A percentile compares a stretch with the other conserved stretches of the same genome.
Conservation (phyloP, 2,113 vertebrate species). For the Girardinichthys multiradiatus region DNA sequence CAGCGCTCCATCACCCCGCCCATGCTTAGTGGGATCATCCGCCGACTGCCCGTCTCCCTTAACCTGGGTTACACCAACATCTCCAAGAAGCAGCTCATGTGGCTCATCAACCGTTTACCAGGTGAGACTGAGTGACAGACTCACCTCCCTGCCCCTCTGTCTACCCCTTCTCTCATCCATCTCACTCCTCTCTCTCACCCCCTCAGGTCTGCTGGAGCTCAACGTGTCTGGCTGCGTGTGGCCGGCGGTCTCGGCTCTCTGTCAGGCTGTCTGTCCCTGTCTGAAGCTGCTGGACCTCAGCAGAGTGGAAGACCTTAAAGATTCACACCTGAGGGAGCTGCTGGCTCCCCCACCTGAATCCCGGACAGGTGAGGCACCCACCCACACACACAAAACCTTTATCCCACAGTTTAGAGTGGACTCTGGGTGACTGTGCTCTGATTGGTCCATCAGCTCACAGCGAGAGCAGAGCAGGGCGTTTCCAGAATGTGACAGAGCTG, state of each 20-base stretch:
- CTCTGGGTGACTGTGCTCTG: slow-evolving; percentile 15
- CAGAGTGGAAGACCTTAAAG: slow-evolving; percentile 90
- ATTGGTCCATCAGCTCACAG: slow-evolving; percentile 78
- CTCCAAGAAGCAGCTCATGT: slow-evolving; percentile 94
- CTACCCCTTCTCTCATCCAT: no score
- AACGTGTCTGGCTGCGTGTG: slow-evolving; percentile 87
- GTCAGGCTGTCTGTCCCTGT: slow-evolving; percentile 87
- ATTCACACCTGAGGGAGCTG: slow-evolving; percentile 90
- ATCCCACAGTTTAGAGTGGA: background rate
- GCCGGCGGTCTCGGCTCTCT: slow-evolving; percentile 88
- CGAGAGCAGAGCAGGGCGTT: slow-evolving; percentile 84
- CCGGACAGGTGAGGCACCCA: slow-evolving; percentile 80
- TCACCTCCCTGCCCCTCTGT: background rate
- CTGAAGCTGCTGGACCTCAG: slow-evolving; percentile 89
- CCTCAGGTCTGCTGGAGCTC: slow-evolving; percentile 87
- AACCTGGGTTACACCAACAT: slow-evolving; percentile 92
- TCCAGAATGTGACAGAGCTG: slow-evolving; percentile 88
- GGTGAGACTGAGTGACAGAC: slow-evolving; percentile 78
- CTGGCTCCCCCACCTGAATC: slow-evolving; percentile 85
- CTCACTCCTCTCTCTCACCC: slow-evolving; percentile 42
- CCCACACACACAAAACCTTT: background rate
- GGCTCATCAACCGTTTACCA: slow-evolving; percentile 91
- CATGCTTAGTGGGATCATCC: slow-evolving; percentile 92
- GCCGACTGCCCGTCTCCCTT: slow-evolving; percentile 86
- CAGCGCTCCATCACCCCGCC: slow-evolving; percentile 90